These are phyloP conservation scores for Pavo muticus DNA, from an alignment of 2,113 vertebrate species.

Conservation along the genomic window DNA sequence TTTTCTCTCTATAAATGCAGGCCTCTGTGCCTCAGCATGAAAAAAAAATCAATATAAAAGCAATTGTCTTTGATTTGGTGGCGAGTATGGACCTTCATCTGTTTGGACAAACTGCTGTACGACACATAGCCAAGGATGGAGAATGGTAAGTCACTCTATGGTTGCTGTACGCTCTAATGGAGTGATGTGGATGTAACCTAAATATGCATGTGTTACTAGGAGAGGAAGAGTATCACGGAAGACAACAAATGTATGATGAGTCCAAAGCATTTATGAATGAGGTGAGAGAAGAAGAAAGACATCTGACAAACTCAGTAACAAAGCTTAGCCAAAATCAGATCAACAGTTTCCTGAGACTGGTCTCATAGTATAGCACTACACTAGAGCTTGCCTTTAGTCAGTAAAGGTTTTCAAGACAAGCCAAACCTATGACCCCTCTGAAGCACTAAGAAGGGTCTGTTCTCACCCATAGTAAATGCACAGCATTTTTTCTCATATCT, in stretches of 20 bases:
- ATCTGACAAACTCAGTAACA: background rate
- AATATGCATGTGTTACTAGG: accelerated
- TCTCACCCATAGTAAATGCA: background rate
- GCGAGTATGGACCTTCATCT: background rate
- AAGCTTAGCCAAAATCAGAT: background rate
- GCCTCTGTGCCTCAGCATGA: background rate
- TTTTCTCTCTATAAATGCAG: background rate
- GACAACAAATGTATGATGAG: background rate
- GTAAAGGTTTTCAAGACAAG: background rate
- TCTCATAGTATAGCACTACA: accelerated
- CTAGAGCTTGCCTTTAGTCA: background rate
- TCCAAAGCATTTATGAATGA: background rate
- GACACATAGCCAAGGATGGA: background rate
- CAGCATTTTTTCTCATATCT: background rate
- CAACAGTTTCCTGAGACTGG: background rate
- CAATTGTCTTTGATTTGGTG: background rate
- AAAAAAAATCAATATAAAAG: background rate
- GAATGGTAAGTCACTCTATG: background rate
- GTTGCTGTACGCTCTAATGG: accelerated
- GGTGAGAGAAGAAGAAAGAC: background rate
- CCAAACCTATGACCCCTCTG: background rate
- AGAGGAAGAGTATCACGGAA: background rate
- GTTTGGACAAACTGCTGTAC: background rate
- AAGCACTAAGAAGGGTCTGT: background rate
- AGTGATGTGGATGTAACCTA: background rate